Percentiles rank a stretch among this genome's conserved stretches.
phyloP scores from a whole-genome alignment of 2,888 invertebrate species.

The Netelia melanura region DNA sequence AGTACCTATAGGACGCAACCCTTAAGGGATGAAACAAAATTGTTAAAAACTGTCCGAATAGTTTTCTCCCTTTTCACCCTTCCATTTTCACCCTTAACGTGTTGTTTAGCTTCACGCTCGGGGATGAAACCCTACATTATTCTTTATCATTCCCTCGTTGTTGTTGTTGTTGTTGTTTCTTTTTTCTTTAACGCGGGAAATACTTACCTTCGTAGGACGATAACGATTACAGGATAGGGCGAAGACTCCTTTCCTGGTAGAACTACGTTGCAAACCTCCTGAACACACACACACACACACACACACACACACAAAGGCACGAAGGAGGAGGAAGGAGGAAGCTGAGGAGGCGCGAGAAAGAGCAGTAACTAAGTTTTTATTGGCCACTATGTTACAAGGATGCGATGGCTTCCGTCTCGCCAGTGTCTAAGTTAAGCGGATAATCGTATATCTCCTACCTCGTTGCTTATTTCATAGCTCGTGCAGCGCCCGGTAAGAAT shows the following conservation, averaged over 20 bases:
- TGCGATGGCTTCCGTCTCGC: slow-evolving; percentile 82
- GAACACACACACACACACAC: slow-evolving; percentile 43
- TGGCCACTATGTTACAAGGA: slow-evolving; percentile 81
- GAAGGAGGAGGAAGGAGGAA: slow-evolving; percentile 47
- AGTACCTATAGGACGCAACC: slow-evolving; percentile 5
- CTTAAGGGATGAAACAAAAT: slow-evolving; percentile 73
- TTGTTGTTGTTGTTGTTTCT: slow-evolving; percentile 22
- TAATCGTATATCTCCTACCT: slow-evolving; percentile 80
- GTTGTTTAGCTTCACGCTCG: slow-evolving; percentile 72
- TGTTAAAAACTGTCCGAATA: slow-evolving; percentile 77
- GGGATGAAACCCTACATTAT: slow-evolving; percentile 32
- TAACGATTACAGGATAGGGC: slow-evolving; percentile 65
- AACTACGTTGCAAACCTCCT: not conserved
- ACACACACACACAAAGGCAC: slow-evolving; percentile 45
- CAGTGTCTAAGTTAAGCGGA: slow-evolving; percentile 82
- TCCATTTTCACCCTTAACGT: slow-evolving; percentile 40
- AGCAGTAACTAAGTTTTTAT: slow-evolving; percentile 84
- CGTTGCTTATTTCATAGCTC: no score
- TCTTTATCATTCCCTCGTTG: slow-evolving; percentile 48
- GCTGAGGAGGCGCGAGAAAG: slow-evolving; percentile 66
- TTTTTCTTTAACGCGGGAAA: slow-evolving; percentile 29
- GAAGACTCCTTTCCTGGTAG: slow-evolving; percentile 37
- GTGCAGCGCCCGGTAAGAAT: slow-evolving; percentile 25
- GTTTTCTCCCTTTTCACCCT: slow-evolving; percentile 5
- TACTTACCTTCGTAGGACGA: slow-evolving; percentile 19